Evolutionary conservation across 92 coral and sea anemone species (phyloP).

Genomic region (Actinostola sp.): DNA sequence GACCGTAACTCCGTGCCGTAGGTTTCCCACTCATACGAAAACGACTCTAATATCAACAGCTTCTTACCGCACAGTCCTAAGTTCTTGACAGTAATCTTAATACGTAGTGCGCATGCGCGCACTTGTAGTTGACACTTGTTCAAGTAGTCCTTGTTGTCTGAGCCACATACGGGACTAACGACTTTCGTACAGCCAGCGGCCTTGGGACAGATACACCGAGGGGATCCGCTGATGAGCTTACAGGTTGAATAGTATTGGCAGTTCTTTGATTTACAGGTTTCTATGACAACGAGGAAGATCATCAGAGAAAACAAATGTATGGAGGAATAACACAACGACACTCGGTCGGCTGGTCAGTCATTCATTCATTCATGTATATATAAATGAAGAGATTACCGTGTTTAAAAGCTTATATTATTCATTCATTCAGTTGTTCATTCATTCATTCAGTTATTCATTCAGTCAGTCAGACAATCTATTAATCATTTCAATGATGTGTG

Average conservation of each 20-base stretch:
- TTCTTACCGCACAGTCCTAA: conserved; percentile 83
- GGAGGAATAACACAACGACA: too few species aligned
- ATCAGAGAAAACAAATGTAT: too few species aligned
- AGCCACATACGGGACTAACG: conserved; percentile 76
- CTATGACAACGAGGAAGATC: conserved; percentile 19
- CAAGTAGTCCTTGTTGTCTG: conserved; percentile 61
- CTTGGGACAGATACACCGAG: conserved; percentile 80
- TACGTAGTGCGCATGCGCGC: conserved; percentile 62
- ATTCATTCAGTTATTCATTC: background rate
- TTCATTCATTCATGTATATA: too few species aligned
- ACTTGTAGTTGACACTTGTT: conserved; percentile 78
- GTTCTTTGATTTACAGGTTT: conserved; percentile 56
- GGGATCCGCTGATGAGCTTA: conserved; percentile 36
- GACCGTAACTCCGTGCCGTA: too few species aligned
- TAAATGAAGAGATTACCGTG: too few species aligned
- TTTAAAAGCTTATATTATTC: too few species aligned
- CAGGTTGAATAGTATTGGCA: conserved; percentile 72
- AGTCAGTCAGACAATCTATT: background rate
- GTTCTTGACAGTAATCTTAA: conserved; percentile 55
- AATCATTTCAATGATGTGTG: too few species aligned
- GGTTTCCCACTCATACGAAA: too few species aligned
- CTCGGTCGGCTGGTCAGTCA: too few species aligned
- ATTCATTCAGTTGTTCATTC: background rate
- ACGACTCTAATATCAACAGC: background rate
- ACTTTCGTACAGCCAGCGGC: conserved; percentile 48